These are phyloP conservation scores for Panthera leo DNA, from an alignment of 2,113 vertebrate species.

Conservation along the genomic window DNA sequence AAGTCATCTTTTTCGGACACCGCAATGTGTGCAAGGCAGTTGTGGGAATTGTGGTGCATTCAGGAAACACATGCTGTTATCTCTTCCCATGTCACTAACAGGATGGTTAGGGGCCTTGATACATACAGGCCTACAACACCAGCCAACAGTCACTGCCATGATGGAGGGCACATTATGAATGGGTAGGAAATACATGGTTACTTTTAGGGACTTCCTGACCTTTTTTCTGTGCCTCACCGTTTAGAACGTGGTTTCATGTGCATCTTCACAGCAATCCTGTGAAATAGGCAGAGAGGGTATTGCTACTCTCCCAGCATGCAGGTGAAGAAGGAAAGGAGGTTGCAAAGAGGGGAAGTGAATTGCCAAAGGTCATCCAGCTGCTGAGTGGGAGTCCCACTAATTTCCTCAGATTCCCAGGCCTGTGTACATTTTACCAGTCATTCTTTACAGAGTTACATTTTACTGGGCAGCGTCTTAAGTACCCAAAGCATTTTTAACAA, in stretches of 20 bases:
- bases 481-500: not conserved
- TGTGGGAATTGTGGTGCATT: not conserved
- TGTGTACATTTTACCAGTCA: not conserved
- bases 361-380: not conserved
- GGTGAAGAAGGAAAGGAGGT: not conserved
- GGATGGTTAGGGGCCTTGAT: not conserved
- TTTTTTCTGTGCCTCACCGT: not conserved
- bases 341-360: not conserved
- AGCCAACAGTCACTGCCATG: not conserved
- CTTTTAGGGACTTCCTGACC: not conserved
- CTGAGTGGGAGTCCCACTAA: not conserved
- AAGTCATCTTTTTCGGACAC: not conserved
- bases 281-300: not conserved
- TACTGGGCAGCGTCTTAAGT: not conserved
- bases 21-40: not conserved
- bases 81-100: not conserved
- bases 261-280: not conserved
- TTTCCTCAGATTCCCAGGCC: not conserved
- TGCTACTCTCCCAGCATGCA: not conserved
- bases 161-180: not conserved
- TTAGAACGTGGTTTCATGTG: not conserved
- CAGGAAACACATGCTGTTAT: not conserved
- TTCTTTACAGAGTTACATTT: not conserved
- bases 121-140: not conserved
- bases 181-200: not conserved